phyloP scores from a whole-genome alignment of 2,888 invertebrate species.

The Drepanosiphum platanoidis region DNA sequence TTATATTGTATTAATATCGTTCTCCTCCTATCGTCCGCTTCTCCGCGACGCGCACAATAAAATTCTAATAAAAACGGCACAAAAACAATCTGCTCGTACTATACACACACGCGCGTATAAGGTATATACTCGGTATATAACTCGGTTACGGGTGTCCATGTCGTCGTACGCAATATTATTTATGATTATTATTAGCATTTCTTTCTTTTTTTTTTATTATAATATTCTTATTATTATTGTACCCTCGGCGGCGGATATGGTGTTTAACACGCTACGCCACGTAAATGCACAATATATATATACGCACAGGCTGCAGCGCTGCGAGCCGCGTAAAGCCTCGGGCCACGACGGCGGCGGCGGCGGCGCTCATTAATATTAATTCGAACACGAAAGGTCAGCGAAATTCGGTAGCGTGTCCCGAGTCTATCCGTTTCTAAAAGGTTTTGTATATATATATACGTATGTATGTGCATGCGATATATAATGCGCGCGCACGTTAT shows the following conservation, averaged over 20 bases:
- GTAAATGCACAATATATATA: not conserved
- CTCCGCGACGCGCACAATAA: not conserved
- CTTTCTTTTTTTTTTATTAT: not conserved
- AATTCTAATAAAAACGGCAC: slow-evolving; percentile 3
- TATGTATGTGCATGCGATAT: too few species aligned
- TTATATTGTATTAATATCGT: not conserved
- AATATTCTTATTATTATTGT: slow-evolving; percentile 7
- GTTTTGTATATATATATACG: not conserved
- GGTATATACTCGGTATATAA: not conserved
- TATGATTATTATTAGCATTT: too few species aligned
- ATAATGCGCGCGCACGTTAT: not conserved
- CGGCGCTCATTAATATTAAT: slow-evolving; percentile 42
- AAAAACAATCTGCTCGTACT: not conserved
- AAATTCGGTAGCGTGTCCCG: slow-evolving; percentile 34
- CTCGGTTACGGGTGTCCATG: not conserved
- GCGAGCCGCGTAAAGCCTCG: not conserved
- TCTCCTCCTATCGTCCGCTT: too few species aligned
- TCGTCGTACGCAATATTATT: not conserved
- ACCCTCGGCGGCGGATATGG: slow-evolving; percentile 19
- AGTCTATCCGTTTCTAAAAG: slow-evolving; percentile 28
- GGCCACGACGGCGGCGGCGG: not conserved
- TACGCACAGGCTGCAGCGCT: not conserved
- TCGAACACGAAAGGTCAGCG: slow-evolving; percentile 49
- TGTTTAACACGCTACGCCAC: not conserved
- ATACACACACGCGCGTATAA: not conserved